Percentiles rank a stretch among this genome's conserved stretches.
Evolutionary conservation across 2,888 invertebrate genomes (phyloP).

Genomic region (Ectemnius continuus): DNA sequence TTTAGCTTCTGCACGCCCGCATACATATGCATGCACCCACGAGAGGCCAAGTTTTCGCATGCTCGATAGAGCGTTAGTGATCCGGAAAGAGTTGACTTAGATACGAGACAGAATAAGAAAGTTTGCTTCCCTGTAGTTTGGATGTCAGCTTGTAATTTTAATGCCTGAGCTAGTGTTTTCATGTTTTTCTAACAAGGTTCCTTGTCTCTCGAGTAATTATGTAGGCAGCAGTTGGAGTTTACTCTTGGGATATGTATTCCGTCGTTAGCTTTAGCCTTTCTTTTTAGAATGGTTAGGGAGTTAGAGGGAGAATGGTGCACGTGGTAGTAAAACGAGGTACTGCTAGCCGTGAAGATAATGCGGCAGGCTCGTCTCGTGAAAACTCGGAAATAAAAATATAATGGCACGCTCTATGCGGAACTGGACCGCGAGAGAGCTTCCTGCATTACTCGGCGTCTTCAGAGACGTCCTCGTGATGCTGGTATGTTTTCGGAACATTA

Average conservation of each 20-base stretch:
- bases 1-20: no score
- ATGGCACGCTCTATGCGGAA: conserved; percentile 38
- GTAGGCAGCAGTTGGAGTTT: conserved; percentile 32
- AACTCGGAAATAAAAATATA: conserved; percentile 51
- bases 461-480: conserved; percentile 21
- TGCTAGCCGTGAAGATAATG: conserved; percentile 52
- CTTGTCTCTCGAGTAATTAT: conserved; percentile 49
- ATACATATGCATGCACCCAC: no score
- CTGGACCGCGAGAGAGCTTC: conserved; percentile 18
- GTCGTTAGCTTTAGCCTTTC: neutral
- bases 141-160: no score
- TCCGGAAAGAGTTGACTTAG: no score
- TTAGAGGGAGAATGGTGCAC: conserved; percentile 45
- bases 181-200: conserved; percentile 40
- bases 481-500: conserved; percentile 1
- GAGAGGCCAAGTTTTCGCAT: no score
- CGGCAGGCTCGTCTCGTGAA: conserved; percentile 17
- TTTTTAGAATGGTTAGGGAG: conserved; percentile 4
- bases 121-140: no score
- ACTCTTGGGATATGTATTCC: neutral
- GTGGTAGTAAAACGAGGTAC: conserved; percentile 27
- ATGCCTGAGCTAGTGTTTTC: conserved; percentile 13
- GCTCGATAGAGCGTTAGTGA: no score
- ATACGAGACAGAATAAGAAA: no score
- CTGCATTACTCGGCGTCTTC: conserved; percentile 40